These are phyloP conservation scores for Corythornis leucogaster DNA, from an alignment of 2,797 vertebrate genomes.

Conservation along the genomic window DNA sequence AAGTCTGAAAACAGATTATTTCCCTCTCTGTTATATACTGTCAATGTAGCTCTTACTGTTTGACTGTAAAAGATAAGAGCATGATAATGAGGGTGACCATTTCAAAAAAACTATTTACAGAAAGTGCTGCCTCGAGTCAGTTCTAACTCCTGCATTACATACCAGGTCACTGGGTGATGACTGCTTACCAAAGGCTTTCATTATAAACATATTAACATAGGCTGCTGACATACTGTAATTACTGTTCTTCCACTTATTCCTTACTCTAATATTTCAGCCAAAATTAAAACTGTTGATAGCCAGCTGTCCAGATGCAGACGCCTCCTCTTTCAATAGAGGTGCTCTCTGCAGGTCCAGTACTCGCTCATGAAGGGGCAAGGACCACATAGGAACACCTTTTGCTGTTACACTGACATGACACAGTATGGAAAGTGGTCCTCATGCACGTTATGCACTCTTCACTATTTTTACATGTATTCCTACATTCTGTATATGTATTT, in stretches of 20 bases:
- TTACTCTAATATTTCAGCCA: background rate
- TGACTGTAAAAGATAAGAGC: background rate
- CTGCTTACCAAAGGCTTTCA: background rate
- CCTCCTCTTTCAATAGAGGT: background rate
- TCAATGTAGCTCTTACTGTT: background rate
- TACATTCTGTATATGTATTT: background rate
- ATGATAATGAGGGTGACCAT: background rate
- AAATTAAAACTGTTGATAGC: background rate
- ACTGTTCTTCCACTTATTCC: background rate
- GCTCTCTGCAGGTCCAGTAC: background rate
- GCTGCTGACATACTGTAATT: background rate
- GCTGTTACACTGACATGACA: background rate
- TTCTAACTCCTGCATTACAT: background rate
- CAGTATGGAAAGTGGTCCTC: background rate
- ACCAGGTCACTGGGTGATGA: background rate
- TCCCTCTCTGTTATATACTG: background rate
- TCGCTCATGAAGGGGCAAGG: background rate
- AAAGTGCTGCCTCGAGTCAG: background rate
- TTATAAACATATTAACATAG: background rate
- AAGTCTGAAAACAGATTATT: background rate
- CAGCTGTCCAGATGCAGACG: background rate
- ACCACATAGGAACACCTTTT: background rate
- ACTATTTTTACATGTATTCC: background rate
- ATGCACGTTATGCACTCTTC: background rate
- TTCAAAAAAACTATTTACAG: background rate